Evolutionary conservation across 2,888 invertebrate genomes (phyloP).

Genomic region (Pomacea canaliculata): DNA sequence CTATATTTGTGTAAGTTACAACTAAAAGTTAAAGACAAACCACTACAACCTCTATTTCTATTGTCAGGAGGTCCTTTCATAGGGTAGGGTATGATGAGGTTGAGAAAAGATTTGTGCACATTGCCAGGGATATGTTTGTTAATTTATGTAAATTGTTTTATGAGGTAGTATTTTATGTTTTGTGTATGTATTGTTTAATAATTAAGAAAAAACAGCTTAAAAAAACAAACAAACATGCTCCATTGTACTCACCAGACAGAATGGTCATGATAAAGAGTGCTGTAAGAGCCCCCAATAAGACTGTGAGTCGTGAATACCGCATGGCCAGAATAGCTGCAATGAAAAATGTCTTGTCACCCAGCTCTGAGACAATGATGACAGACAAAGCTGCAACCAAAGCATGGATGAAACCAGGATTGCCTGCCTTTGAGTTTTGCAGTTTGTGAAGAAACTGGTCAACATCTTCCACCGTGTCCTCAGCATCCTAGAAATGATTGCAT

Average conservation of each 20-base stretch:
- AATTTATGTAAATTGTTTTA: too few relatives aligned
- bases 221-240: too few relatives aligned
- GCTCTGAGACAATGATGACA: conserved; percentile 96
- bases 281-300: conserved; percentile 92
- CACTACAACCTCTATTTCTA: too few relatives aligned
- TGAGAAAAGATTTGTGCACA: too few relatives aligned
- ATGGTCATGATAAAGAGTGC: conserved; percentile 95
- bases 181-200: too few relatives aligned
- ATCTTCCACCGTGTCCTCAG: conserved; percentile 17
- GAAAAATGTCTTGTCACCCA: conserved; percentile 99
- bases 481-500: conserved; percentile 11
- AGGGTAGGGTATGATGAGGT: too few relatives aligned
- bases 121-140: too few relatives aligned
- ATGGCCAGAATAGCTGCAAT: conserved; percentile 99
- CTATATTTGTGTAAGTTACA: too few relatives aligned
- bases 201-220: too few relatives aligned
- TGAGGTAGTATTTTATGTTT: too few relatives aligned
- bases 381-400: conserved; percentile 95
- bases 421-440: conserved; percentile 39
- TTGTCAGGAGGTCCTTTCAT: too few relatives aligned
- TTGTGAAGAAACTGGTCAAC: conserved; percentile 23
- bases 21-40: too few relatives aligned
- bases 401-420: conserved; percentile 82
- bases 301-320: conserved; percentile 92
- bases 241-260: conserved; percentile 78